Percentiles rank a stretch among this genome's conserved stretches.
Conservation (phyloP, 2,888 invertebrate species). For the Anodontia alba region DNA sequence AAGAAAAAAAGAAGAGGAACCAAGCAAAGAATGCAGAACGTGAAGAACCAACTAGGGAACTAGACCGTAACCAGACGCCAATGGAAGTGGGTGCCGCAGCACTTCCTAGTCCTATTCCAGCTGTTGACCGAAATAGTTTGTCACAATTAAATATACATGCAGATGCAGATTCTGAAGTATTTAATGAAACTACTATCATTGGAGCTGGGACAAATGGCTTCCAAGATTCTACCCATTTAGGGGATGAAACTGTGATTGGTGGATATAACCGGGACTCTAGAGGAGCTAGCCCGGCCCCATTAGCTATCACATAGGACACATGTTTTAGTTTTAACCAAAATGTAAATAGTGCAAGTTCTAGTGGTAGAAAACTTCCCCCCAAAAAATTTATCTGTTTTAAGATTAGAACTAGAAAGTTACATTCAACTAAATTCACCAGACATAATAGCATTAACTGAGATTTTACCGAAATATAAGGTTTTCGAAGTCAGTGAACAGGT, state of each 20-base stretch:
- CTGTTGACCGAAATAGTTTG: neutral
- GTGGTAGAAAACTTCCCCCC: neutral
- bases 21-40: neutral
- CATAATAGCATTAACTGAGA: neutral
- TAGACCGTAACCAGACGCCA: no score
- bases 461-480: neutral
- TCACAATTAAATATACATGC: neutral
- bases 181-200: no score
- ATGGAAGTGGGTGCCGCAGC: neutral
- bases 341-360: slow-evolving; percentile 1
- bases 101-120: neutral
- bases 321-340: neutral
- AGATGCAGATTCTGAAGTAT: no score
- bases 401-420: neutral
- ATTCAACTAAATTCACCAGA: no score
- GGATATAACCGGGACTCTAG: neutral
- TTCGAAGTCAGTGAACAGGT: neutral
- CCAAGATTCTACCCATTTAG: neutral
- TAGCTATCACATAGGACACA: neutral
- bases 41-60: neutral
- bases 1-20: neutral
- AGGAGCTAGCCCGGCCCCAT: neutral
- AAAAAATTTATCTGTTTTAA: neutral
- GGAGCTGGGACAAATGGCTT: neutral
- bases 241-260: neutral